phyloP scores from a whole-genome alignment of 2,113 vertebrate species.

The Sturnus vulgaris region DNA sequence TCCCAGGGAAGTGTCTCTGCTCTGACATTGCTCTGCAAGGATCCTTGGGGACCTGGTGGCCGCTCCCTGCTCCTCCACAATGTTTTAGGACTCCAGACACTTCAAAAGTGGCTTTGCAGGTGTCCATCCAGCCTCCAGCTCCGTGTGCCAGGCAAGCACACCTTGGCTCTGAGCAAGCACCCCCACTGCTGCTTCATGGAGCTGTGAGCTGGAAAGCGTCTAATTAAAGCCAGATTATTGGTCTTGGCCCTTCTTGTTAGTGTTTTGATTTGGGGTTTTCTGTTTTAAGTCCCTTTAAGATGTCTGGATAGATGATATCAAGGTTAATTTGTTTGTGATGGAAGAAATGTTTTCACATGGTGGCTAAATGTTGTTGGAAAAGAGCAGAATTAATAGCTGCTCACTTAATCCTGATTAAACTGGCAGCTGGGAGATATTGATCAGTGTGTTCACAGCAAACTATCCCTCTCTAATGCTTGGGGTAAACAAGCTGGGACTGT shows the following conservation, averaged over 20 bases:
- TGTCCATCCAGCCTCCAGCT: background rate
- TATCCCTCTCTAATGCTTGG: background rate
- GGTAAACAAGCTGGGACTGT: background rate
- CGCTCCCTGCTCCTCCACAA: background rate
- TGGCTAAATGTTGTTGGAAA: slow-evolving; percentile 18
- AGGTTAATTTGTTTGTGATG: slow-evolving; percentile 16
- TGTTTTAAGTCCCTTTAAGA: background rate
- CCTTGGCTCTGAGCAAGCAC: background rate
- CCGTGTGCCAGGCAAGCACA: rapidly evolving
- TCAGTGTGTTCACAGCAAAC: slow-evolving; percentile 27
- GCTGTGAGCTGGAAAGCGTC: background rate
- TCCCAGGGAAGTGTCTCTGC: background rate
- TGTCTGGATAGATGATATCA: background rate
- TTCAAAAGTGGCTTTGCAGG: background rate
- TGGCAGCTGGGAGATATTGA: slow-evolving; percentile 49
- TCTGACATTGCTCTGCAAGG: background rate
- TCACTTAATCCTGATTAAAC: slow-evolving; percentile 48
- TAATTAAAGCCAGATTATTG: slow-evolving; percentile 42
- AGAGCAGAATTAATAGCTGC: slow-evolving; percentile 32
- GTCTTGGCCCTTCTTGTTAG: background rate
- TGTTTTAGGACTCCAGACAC: background rate
- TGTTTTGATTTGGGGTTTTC: slow-evolving; percentile 7
- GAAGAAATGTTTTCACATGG: slow-evolving; percentile 10
- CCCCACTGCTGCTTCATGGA: rapidly evolving
- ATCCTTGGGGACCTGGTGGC: background rate